Conservation (phyloP, 2,888 invertebrate genomes). For the Epirrhoe tristata region DNA sequence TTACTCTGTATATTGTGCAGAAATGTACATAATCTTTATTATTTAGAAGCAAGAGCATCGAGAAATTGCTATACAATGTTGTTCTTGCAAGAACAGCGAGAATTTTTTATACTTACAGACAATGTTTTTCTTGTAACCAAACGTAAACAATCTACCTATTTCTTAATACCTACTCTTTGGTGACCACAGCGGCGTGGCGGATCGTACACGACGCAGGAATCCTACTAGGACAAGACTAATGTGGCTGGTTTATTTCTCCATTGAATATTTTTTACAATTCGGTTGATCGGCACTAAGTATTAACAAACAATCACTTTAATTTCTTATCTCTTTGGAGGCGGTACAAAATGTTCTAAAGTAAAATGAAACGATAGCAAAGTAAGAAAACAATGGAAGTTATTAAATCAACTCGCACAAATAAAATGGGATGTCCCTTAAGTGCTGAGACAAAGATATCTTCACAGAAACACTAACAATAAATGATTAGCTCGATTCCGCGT, state of each 20-base stretch:
- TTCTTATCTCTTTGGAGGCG: too few species aligned
- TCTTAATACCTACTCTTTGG: too few species aligned
- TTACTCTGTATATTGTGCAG: background rate
- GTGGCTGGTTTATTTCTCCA: too few species aligned
- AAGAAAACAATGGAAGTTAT: background rate
- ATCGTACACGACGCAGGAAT: too few species aligned
- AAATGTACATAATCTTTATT: background rate
- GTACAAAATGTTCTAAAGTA: too few species aligned
- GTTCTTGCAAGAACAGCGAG: background rate
- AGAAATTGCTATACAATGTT: background rate
- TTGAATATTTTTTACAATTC: too few species aligned
- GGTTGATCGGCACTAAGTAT: too few species aligned
- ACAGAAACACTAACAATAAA: background rate
- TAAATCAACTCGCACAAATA: background rate
- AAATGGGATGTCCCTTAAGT: background rate
- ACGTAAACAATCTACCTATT: too few species aligned
- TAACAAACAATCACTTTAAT: too few species aligned
- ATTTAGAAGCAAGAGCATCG: background rate
- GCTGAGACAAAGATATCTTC: background rate
- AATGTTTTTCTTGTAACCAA: background rate
- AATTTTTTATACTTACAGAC: background rate
- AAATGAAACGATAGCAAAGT: background rate
- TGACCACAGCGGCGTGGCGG: too few species aligned
- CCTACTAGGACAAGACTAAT: too few species aligned
- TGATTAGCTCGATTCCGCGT: conserved; percentile 7